Base-by-base conservation (phyloP, 2,113 vertebrate species). In the Tragelaphus scriptus region DNA sequence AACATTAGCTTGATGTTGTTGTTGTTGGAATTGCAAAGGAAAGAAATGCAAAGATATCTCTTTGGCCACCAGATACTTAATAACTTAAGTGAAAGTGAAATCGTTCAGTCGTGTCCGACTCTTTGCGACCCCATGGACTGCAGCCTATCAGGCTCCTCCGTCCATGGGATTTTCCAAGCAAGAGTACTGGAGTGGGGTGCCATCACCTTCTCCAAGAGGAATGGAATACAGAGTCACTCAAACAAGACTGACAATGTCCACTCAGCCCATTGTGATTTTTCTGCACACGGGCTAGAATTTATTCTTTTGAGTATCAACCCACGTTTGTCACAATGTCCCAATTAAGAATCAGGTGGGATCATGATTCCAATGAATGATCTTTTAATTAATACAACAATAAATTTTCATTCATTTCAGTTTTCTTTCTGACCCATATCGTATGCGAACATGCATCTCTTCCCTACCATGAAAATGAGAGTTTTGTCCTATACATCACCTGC, bases 231-330 rank as follows among this genome's bases (percentile, higher is more conserved):
- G 55, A 95, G 55, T 89, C 63, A 85, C 16, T 40, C 88, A 96
- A 82, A 90, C 1, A 8, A 92, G 63, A 61, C 26, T 25, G 7
- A 71, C 30, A 14, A 49, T 85, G 90, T 97, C 65, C 30, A 81
- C 30, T 84, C 82, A 88, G 36, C 21, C 51, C 25, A 36, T 53
- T 32, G 25, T 40, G 55, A 86, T 59, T 91, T 93, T 77, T 90
- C 58, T 55, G 15, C 40, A 63, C 5, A 17, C 1, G 15, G 32
- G n/a, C 63, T 84, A 88, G 79, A 92, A 80, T 36, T 81, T 84
- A 23, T 85, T 90, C 90, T 97, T 97, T 94, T 95, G 85, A 93
- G 85, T 51, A 71, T 90, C 47, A 91, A 80, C n/a, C 90, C 80
- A 65, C 40, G n/a, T 92, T 49, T 93, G 84, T 81, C 90, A 89